A percentile compares a stretch with the other conserved stretches of the same genome.
phyloP scores from a whole-genome alignment of 2,797 vertebrate genomes.

The Acropternis orthonyx region DNA sequence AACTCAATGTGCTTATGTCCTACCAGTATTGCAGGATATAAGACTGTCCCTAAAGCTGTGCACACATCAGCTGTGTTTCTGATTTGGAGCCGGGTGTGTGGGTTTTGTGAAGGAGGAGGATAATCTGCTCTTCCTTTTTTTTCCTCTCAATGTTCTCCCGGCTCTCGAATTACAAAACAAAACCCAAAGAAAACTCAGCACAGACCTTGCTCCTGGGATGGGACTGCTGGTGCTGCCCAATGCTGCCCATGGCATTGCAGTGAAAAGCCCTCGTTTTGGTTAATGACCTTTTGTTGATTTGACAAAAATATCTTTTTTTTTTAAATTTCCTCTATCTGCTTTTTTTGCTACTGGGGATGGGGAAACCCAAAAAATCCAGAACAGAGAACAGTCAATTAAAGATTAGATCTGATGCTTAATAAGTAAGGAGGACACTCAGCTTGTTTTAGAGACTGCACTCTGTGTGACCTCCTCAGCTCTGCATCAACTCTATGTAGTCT shows the following conservation, averaged over 20 bases:
- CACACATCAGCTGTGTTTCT: neutral
- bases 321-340: neutral
- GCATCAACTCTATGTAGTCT: neutral
- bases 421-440: neutral
- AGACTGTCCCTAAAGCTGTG: neutral
- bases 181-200: neutral
- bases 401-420: neutral
- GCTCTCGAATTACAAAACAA: neutral
- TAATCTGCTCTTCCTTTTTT: conserved; percentile 27
- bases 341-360: neutral
- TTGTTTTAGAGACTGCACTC: conserved; percentile 29
- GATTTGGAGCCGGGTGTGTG: conserved; percentile 26
- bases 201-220: neutral
- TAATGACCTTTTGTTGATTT: neutral
- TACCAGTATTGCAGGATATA: neutral
- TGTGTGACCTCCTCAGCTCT: conserved; percentile 51
- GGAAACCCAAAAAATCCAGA: neutral
- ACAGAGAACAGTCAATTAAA: neutral
- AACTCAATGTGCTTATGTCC: neutral
- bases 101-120: conserved; percentile 51
- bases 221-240: neutral
- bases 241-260: neutral
- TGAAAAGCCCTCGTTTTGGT: neutral
- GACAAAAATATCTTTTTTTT: neutral
- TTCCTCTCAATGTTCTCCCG: neutral